Base-by-base conservation (phyloP, 2,113 vertebrate genomes). In the Progne subis region DNA sequence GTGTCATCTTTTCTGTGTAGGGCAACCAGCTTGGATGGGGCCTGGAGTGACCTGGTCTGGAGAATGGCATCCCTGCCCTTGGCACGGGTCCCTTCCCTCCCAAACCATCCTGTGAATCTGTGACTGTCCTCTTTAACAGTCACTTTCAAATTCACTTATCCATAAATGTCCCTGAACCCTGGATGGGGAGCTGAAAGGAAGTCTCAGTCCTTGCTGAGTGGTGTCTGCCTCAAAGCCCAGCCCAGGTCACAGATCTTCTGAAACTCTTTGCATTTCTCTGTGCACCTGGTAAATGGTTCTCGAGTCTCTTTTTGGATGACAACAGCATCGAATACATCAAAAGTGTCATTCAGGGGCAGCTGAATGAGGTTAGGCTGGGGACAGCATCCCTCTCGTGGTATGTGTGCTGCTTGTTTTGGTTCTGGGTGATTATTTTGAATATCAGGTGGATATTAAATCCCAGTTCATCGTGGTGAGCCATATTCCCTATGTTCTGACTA, bases 361-460 rank as follows among this genome's bases (percentile, higher is more conserved):
- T 78, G 68, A 31, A 3, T 11, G 14, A 5, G 50, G 19, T 39
- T 37, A 7, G 55, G 31, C 57, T 23, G 59, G 74, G 57, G 26
- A 12, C 23, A 46, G 37, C 25, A 4, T 70, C 60, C 7, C 26
- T 68, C 19, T 60, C 5, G 0, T 0, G 0, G 9, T 52, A 9
- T 49, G 6, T 8, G 2, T n/a, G 14, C 4, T 31, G 21, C 19
- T 63, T 71, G 20, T 3, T 87, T 79, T n/a, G 21, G 10, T 41
- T 82, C 46, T 64, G 75, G 44, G 8, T 11, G 15, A 37, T 82
- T 68, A 15, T 44, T 82, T 60, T 34, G 14, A 26, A 12, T 83
- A 26, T 16, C 18, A 5, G 2, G 1, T 37, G 9, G 64, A 1
- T 84, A 4, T 34, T 46, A 68, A 83, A 34, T 32, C 13, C 25